phyloP scores from a whole-genome alignment of 2,113 vertebrate genomes.

The Rhegmatorhina hoffmannsi region DNA sequence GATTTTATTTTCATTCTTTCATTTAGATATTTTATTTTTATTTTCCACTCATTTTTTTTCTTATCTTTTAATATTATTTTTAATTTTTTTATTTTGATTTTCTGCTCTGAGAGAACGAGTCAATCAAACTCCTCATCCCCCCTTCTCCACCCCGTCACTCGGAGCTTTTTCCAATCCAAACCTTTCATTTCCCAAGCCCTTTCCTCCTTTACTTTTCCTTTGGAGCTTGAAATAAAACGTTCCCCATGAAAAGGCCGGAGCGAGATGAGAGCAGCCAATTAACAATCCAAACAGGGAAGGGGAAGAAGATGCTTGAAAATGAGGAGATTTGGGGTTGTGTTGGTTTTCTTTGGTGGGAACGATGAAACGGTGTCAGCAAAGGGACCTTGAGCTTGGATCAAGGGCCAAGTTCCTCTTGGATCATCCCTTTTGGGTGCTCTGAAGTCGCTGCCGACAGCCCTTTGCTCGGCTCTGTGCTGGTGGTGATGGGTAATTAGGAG shows the following conservation, averaged over 20 bases:
- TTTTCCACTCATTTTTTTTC: neutral
- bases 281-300: neutral
- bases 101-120: neutral
- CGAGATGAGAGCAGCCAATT: neutral
- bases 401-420: neutral
- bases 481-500: neutral
- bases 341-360: neutral
- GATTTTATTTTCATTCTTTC: neutral
- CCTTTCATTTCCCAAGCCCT: neutral
- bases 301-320: neutral
- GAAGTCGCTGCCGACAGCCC: neutral
- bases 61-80: neutral
- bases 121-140: neutral
- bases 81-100: neutral
- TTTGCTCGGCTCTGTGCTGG: fast-evolving
- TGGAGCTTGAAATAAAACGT: neutral
- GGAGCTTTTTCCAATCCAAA: neutral
- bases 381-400: neutral
- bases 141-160: too few species aligned
- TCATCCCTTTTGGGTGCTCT: neutral
- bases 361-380: neutral
- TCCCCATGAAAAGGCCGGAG: neutral
- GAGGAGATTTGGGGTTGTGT: neutral
- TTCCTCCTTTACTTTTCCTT: neutral
- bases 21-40: neutral